Evolutionary conservation across 2,797 vertebrate genomes (phyloP), one percentile per base, ranked within the genome.

Genomic region (Amblyraja radiata): DNA sequence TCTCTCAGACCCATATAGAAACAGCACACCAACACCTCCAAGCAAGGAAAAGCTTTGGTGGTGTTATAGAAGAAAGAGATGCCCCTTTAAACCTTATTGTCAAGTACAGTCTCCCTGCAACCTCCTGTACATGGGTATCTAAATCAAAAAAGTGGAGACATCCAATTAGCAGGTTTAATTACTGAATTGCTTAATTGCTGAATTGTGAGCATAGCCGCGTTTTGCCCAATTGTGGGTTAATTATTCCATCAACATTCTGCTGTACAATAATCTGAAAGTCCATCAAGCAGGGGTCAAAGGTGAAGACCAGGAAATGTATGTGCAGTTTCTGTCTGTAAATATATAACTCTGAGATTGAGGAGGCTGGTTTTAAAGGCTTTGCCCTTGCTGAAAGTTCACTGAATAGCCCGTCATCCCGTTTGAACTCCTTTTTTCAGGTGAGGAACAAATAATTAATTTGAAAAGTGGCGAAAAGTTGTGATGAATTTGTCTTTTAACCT

Each of bases 261-360:
- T 76, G 73, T 71, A n/a, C 71, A 14, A 23, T 68, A 92, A 92
- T 54, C 39, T 92, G 36, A 28, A 54, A 25, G 90, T 46, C 32
- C 39, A 92, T 92, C 39, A 74, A 46, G 4, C 14, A 71, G 68
- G 11, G 71, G 71, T 46, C 65, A 71, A 23, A 25, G 39, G 90
- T 74, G 90, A 92, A 54, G 71, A 46, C 71, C 46, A 46, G 90
- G 90, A 92, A 92, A 76, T 92, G 68, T 46, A 92, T 76, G 23
- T 76, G 90, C 90, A 92, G 36, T 74, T 92, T 92, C 90, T 74
- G 71, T 76, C 90, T 92, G 90, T 92, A 74, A 92, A 92, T 76
- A 54, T 92, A 73, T 92, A 92, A 92, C 71, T 25, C 90, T 54
- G 90, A 92, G 90, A 92, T 92, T 76, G 21, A 71, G 58, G 73